Evolutionary conservation across 2,113 vertebrate genomes (phyloP), one percentile per base, ranked within the genome.

Genomic region (Phocoena sinus): DNA sequence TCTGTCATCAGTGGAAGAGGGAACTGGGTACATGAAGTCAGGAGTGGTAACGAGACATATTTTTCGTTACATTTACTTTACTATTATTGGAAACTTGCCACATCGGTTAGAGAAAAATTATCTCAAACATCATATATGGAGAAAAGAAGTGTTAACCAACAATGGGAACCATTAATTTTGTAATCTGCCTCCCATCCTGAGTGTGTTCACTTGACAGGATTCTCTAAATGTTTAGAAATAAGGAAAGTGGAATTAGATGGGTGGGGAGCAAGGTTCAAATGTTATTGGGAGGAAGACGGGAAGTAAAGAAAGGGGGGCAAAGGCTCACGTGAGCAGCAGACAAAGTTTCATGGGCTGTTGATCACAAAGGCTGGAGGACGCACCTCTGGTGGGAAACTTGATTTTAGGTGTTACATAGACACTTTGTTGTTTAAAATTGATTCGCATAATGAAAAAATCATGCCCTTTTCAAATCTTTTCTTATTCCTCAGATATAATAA

Each of bases 281-380:
- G 36, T 17, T 5, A 44, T 0, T 33, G 11, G 12, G 10, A 20
- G 20, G 2, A 60, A 74, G 53, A 0, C 8, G 2, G 28, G 5
- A 10, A 60, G 63, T 41, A 12, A 71, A 74, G 23, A 26, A 73
- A 63, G 18, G 15, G n/a, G 8, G 2, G 7, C 9, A 36, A 73
- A 65, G 4, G 11, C 21, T 60, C 15, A 6, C 1, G 31, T 4
- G 20, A 56, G 28, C 62, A 88, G 58, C 41, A 58, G 31, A 68
- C 36, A 83, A 26, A 83, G 81, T 18, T 25, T 21, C 41, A 2
- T 3, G 33, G 14, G n/a, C 53, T 80, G 2, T 9, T 25, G 33
- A 23, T 84, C 87, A 36, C 25, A 33, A 26, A 84, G 9, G 7
- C 0, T 12, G n/a, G 50, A 62, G 14, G 41, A 18, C 2, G 8